phyloP scores from a whole-genome alignment of 2,797 vertebrate genomes.

The Simalia tracyae region DNA sequence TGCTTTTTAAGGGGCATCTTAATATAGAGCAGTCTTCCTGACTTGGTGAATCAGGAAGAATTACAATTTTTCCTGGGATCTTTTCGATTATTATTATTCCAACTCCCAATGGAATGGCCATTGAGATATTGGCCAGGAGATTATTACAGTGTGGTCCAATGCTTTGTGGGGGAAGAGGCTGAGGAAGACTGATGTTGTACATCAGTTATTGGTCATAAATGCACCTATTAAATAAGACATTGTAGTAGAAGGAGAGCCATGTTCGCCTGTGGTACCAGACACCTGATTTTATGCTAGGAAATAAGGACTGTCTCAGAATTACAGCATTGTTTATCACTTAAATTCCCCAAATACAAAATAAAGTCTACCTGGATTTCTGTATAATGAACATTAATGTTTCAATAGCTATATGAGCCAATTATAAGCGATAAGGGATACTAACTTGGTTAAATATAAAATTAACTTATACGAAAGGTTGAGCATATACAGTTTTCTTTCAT shows the following conservation, averaged over 20 bases:
- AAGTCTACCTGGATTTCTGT: background rate
- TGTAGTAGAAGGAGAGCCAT: background rate
- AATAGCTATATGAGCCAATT: background rate
- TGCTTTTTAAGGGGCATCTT: background rate
- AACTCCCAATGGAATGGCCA: too few species aligned
- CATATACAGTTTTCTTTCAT: background rate
- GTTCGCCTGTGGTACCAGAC: background rate
- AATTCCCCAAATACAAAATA: background rate
- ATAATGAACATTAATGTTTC: background rate
- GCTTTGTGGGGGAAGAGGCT: background rate
- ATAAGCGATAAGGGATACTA: accelerated
- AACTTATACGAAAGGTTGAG: background rate
- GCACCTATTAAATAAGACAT: background rate
- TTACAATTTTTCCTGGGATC: too few species aligned
- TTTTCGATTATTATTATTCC: too few species aligned
- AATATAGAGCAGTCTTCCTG: too few species aligned
- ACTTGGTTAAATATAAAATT: accelerated
- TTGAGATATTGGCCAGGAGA: background rate
- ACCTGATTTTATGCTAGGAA: background rate
- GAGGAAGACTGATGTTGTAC: background rate
- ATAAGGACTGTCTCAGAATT: background rate
- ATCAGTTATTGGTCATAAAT: background rate
- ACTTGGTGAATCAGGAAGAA: too few species aligned
- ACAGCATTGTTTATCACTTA: background rate
- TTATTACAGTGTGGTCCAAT: background rate